Conservation (phyloP, 2,888 invertebrate genomes). For the Epinotia ramella region DNA sequence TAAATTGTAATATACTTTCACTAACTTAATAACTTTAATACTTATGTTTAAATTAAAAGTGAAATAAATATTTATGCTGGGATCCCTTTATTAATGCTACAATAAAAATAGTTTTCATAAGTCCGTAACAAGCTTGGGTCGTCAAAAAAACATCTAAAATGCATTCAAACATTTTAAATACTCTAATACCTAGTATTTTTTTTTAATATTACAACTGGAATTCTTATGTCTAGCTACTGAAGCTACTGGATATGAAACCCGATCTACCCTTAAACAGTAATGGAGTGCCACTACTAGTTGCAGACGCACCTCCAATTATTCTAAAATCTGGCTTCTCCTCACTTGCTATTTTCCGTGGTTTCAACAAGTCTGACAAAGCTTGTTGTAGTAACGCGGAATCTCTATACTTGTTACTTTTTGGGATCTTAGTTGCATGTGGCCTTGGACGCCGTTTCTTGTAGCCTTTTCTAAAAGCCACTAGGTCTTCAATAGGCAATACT, state of each 20-base stretch:
- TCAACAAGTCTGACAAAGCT: neutral
- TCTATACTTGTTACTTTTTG: neutral
- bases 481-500: conserved; percentile 13
- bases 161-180: neutral
- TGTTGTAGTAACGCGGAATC: neutral
- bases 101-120: neutral
- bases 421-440: neutral
- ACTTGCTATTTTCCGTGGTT: neutral
- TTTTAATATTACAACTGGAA: neutral
- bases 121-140: conserved; percentile 24
- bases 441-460: neutral
- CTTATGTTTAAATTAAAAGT: neutral
- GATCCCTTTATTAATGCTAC: conserved; percentile 26
- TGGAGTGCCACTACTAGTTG: conserved; percentile 72
- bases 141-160: conserved; percentile 2
- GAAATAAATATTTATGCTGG: conserved; percentile 1
- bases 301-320: conserved; percentile 73
- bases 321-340: conserved; percentile 58
- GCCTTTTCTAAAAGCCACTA: conserved; percentile 14
- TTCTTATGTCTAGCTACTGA: neutral
- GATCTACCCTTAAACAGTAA: conserved; percentile 68
- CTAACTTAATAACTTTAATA: no score
- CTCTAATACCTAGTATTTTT: neutral
- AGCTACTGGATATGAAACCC: conserved; percentile 44
- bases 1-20: neutral